Percentiles rank a stretch among this genome's conserved stretches.
Conservation (phyloP, 2,113 vertebrate species). For the Rafetus swinhoei region DNA sequence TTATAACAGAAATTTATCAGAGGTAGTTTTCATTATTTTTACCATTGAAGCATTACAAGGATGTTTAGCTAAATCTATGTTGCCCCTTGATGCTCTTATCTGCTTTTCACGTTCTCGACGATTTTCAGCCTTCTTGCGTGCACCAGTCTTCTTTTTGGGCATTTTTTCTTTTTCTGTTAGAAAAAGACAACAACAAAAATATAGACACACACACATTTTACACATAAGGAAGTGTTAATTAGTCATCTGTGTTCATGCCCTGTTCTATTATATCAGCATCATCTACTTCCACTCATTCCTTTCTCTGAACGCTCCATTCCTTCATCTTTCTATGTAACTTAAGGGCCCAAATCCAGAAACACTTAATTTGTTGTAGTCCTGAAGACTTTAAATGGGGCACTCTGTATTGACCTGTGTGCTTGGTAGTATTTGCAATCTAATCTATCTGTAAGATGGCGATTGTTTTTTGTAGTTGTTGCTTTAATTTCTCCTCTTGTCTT, state of each 20-base stretch:
- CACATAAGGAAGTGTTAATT: neutral
- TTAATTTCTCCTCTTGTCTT: neutral
- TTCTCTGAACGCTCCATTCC: neutral
- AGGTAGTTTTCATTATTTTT: neutral
- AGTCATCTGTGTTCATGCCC: neutral
- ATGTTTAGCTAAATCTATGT: conserved; percentile 94
- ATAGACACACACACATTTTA: neutral
- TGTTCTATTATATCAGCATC: neutral
- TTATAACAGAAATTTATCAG: neutral
- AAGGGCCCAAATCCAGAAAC: neutral
- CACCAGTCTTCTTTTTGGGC: conserved; percentile 99
- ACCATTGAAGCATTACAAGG: conserved; percentile 95
- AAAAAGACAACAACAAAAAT: neutral
- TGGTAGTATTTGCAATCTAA: neutral
- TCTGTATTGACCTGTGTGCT: neutral
- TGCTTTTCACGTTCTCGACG: conserved; percentile 96
- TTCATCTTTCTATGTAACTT: neutral
- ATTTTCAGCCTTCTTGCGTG: conserved; percentile 95
- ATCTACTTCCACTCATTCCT: neutral
- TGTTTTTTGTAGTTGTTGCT: neutral
- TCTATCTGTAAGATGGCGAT: neutral
- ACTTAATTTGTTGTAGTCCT: neutral
- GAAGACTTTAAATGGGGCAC: neutral
- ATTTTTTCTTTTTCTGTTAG: conserved; percentile 76
- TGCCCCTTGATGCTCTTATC: conserved; percentile 86